These are phyloP conservation scores for Salpingus planirostris DNA, from an alignment of 2,888 invertebrate genomes.

Conservation along the genomic window DNA sequence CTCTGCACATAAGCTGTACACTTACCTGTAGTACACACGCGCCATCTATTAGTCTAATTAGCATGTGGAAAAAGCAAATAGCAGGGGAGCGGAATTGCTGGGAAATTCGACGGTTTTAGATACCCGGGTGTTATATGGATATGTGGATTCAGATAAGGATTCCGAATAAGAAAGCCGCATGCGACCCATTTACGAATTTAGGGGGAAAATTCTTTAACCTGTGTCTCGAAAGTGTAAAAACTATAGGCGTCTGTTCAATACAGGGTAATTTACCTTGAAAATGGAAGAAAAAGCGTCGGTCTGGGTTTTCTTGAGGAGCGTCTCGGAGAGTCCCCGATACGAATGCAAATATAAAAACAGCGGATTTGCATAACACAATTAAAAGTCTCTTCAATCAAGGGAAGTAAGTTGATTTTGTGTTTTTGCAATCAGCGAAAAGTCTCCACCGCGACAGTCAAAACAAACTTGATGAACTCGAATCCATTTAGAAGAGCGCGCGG, in stretches of 20 bases:
- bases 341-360: slow-evolving; percentile 29
- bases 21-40: slow-evolving; percentile 11
- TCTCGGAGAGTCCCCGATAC: no score
- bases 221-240: no score
- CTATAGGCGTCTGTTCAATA: no score
- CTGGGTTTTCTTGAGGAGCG: no score
- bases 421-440: slow-evolving; percentile 39
- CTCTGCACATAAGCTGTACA: slow-evolving; percentile 1
- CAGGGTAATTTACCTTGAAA: no score
- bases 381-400: slow-evolving; percentile 40
- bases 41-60: slow-evolving; percentile 15
- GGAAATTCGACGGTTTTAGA: slow-evolving; percentile 16
- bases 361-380: slow-evolving; percentile 38
- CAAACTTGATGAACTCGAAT: slow-evolving; percentile 30
- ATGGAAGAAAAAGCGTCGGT: no score
- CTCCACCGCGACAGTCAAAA: slow-evolving; percentile 29
- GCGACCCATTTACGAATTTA: no score
- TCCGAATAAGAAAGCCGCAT: no score
- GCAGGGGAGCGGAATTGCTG: slow-evolving; percentile 7
- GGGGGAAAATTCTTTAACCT: no score
- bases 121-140: slow-evolving; percentile 9
- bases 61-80: slow-evolving; percentile 17
- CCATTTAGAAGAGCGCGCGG: slow-evolving; percentile 16
- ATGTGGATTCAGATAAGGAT: slow-evolving; percentile 11
- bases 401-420: slow-evolving; percentile 35